Evolutionary conservation across 2,113 vertebrate genomes (phyloP), one percentile per base, ranked within the genome.

Genomic region (Oncorhynchus clarkii): DNA sequence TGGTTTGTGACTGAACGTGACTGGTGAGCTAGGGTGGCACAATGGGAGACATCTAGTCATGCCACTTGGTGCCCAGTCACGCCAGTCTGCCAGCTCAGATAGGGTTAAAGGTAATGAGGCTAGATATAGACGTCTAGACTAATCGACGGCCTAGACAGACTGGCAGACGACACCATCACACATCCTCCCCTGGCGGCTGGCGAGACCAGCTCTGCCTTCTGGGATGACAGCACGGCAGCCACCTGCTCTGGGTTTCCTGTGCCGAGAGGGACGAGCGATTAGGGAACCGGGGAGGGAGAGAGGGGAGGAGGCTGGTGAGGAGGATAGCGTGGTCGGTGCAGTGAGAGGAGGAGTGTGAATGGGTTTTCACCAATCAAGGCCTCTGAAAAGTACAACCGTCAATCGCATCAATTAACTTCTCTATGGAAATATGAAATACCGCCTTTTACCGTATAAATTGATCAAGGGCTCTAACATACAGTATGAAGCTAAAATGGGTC

Each of bases 131-230:
- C 26, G 9, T 26, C 64, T 29, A 72, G 57, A 72, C 71, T 54
- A 60, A n/a, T 34, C 34, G 22, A 48, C 27, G 11, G 11, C 71
- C 34, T 5, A 22, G 65, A 6, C 26, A 51, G 71, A 27, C 71
- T 72, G 51, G 16, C 26, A 72, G 71, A 71, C 34, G 39, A 31
- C 29, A 60, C 59, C 14, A 12, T 27, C 51, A 54, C 16, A 54
- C 16, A 16, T 39, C 20, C 49, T 24, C 29, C 34, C 59, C 72
- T 31, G 60, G 22, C 13, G 12, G 64, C 64, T 66, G 73, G 31
- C 22, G 60, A 29, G 45, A 73, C 59, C 71, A 27, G 62, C 62
- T 74, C 39, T 60, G n/a, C 57, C 60, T 66, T 74, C 62, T 74
- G 73, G 62, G 73, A 67, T 18, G 73, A 24, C 13, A 20, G 60